Evolutionary conservation across 2,113 vertebrate genomes (phyloP).

Genomic region (Euleptes europaea): DNA sequence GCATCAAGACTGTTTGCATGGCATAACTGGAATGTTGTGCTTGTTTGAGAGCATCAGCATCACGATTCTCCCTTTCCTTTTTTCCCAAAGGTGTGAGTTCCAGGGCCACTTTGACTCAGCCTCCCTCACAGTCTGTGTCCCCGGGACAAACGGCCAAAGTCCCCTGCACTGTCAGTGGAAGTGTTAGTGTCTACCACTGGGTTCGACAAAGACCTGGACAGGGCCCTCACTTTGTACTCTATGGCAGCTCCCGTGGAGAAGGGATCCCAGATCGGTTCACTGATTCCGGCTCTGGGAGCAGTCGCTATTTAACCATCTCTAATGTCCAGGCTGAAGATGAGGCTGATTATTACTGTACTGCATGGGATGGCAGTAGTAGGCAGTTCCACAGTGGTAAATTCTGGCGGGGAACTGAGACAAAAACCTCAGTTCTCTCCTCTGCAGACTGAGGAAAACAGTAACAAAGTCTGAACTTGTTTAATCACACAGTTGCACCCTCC

Average conservation of each 20-base stretch:
- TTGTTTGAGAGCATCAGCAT: not conserved
- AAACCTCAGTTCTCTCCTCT: not conserved
- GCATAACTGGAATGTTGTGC: not conserved
- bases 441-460: too few relatives aligned
- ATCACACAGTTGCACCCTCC: too few relatives aligned
- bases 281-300: not conserved
- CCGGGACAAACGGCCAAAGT: not conserved
- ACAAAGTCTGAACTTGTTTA: too few relatives aligned
- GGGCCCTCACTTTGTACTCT: not conserved
- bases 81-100: not conserved
- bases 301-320: constrained; percentile 20
- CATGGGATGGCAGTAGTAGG: not conserved
- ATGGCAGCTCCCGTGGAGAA: not conserved
- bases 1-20: too few relatives aligned
- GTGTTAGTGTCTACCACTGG: not conserved
- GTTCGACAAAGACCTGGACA: not conserved
- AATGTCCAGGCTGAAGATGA: constrained; percentile 1
- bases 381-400: not conserved
- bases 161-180: not conserved
- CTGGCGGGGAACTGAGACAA: constrained; percentile 10
- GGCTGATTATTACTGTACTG: constrained; percentile 11
- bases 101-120: constrained; percentile 12
- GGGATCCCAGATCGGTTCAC: constrained; percentile 30
- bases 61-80: not conserved
- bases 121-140: not conserved